A percentile compares a stretch with the other conserved stretches of the same genome.
These are phyloP conservation scores for Erebia epiphron DNA, from an alignment of 2,888 invertebrate species.

Conservation along the genomic window DNA sequence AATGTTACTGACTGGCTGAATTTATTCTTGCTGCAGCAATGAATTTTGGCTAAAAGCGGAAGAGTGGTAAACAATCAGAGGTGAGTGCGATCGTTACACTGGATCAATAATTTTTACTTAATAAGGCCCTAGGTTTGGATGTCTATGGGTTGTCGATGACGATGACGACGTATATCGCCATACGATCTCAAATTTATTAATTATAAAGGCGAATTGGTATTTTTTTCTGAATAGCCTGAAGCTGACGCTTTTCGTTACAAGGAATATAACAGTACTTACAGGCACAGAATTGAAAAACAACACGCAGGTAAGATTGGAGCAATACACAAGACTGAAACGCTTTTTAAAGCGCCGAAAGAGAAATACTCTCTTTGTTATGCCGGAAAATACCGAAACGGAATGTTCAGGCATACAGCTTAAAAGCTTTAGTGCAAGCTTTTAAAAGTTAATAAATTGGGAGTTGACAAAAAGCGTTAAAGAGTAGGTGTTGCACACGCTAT, in stretches of 20 bases:
- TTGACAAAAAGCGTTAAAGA: constrained; percentile 61
- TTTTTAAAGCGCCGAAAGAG: constrained; percentile 36
- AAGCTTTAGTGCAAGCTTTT: constrained; percentile 64
- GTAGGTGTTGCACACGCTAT: constrained; percentile 60
- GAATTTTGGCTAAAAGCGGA: no score
- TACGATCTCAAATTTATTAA: background rate
- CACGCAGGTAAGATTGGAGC: constrained; percentile 21
- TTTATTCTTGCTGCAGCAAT: no score
- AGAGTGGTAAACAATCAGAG: no score
- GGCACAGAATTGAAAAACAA: background rate
- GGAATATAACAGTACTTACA: background rate
- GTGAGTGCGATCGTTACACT: no score
- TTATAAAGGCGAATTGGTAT: background rate
- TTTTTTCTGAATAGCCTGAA: background rate
- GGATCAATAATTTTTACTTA: no score
- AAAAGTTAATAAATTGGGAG: constrained; percentile 68
- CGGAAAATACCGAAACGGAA: constrained; percentile 43
- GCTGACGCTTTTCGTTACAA: background rate
- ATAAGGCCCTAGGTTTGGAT: no score
- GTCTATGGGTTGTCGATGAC: no score
- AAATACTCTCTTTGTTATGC: constrained; percentile 38
- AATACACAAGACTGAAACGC: constrained; percentile 32
- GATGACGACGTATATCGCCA: no score
- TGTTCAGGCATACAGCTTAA: constrained; percentile 46
- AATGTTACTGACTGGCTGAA: no score